Base-by-base conservation (phyloP, 1,140 invertebrate genomes). In the Drosophila auraria region DNA sequence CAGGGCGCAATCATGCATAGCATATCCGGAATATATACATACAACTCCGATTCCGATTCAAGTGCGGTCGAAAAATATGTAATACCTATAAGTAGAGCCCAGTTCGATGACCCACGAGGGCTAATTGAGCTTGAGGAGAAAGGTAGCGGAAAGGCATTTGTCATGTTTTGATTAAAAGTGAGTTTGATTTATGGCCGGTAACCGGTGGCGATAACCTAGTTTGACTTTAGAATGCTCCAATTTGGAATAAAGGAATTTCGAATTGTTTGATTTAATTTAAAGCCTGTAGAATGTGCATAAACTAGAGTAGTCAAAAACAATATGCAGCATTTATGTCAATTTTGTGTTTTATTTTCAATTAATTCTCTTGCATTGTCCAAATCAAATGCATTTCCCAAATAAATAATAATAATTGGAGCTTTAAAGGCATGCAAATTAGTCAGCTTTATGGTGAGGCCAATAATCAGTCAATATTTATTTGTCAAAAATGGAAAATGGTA, bases 71-170 rank as follows among this genome's bases (percentile, higher is more conserved):
- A 59, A 45, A 42, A 47, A 42, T 20, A 30, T 60, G 50, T 42
- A 42, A 60, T 42, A 62, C 14, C 33, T 30, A 68, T 77, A 71
- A 59, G 64, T 58, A 72, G 11, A 60, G 30, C 33, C 49, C 56
- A 66, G 84, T 89, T 89, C 86, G 78, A 23, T 79, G 84, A 84
- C 81, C 78, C 64, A 14, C 17, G 44, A 60, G 45, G 75, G 78
- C 81, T 90, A 90, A 89, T 89, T 84, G 86, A 86, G 78, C 62
- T 68, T 33, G 30, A 11, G 60, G 74, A 69, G 86, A 89, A 89
- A 89, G 83, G 83, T 89, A 87, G 83, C 80, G 80, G 71, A 77
- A 89, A 90, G 82, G 74, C 65, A 84, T 84, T 89, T 86, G 78
- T 89, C 86, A 90, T 54, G 65, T 65, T 56, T 73, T 84, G 82